These are phyloP conservation scores for Alethe diademata DNA, from an alignment of 2,113 vertebrate species.

Conservation along the genomic window DNA sequence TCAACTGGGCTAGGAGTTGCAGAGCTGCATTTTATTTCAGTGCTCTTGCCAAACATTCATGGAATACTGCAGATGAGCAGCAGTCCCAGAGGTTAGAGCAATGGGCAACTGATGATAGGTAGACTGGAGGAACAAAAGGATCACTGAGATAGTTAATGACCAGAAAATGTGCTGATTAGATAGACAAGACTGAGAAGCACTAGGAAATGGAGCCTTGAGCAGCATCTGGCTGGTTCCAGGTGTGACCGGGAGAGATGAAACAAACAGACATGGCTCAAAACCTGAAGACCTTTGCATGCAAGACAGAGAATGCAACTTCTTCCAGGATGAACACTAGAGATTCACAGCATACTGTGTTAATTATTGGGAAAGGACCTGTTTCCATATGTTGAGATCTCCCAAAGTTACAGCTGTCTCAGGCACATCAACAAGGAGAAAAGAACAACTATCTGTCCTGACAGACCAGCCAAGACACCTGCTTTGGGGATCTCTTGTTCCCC, in stretches of 20 bases:
- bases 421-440: background rate
- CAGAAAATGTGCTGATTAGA: background rate
- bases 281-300: background rate
- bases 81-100: background rate
- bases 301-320: background rate
- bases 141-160: background rate
- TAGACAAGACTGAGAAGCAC: background rate
- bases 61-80: background rate
- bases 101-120: background rate
- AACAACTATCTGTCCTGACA: background rate
- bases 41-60: background rate
- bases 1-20: background rate
- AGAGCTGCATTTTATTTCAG: background rate
- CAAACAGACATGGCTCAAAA: background rate
- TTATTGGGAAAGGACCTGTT: background rate
- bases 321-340: background rate
- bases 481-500: background rate
- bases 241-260: background rate
- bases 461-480: constrained; percentile 40
- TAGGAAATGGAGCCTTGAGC: background rate
- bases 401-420: background rate
- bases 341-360: background rate
- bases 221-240: background rate
- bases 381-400: background rate
- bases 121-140: background rate